Conservation (phyloP, 2,797 vertebrate genomes). For the Tokudaia muenninki region DNA sequence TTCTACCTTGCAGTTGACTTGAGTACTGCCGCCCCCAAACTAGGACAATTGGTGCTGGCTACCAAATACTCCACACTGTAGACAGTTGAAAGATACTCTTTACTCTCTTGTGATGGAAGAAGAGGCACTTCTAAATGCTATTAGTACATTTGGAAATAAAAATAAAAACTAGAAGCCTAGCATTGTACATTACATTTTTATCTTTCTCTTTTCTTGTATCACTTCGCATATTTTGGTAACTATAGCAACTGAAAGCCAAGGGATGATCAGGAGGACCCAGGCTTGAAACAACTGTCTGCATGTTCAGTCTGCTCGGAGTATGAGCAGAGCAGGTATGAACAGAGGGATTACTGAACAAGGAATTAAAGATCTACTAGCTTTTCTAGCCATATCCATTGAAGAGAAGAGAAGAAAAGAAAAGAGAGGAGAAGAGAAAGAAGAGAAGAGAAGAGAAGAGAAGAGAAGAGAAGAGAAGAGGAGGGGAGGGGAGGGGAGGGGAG, state of each 20-base stretch:
- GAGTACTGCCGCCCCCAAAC: not conserved
- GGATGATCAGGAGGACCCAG: not conserved
- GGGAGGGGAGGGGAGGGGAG: rapidly evolving
- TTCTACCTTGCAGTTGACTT: not conserved
- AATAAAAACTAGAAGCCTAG: conserved; percentile 29
- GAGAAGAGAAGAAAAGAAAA: not conserved
- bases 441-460: too few relatives aligned
- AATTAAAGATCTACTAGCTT: not conserved
- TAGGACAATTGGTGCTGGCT: not conserved
- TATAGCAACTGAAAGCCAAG: not conserved
- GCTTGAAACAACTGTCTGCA: not conserved
- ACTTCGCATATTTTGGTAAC: not conserved
- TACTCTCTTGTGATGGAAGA: not conserved
- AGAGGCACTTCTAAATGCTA: not conserved
- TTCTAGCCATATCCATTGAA: not conserved
- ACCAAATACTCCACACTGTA: not conserved
- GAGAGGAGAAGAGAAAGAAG: not conserved
- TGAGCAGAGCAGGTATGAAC: not conserved
- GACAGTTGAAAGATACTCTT: not conserved
- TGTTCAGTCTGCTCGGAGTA: not conserved
- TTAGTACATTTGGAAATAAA: not conserved
- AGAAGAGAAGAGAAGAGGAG: too few relatives aligned
- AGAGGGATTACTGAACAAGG: not conserved
- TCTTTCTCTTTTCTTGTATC: not conserved
- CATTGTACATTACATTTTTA: not conserved